phyloP scores from a whole-genome alignment of 1,140 invertebrate species.

The Drosophila nannoptera region DNA sequence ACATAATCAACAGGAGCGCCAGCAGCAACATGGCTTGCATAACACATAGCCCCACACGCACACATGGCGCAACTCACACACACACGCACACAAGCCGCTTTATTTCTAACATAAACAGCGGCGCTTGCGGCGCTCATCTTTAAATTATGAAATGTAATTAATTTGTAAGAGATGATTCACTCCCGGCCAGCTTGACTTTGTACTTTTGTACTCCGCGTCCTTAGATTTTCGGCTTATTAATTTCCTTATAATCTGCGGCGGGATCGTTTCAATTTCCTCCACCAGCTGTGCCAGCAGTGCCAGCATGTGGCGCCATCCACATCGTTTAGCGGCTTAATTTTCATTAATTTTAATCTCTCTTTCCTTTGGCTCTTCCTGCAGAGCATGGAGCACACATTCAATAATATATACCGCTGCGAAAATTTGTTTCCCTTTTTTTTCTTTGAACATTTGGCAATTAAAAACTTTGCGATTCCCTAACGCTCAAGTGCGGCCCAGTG shows the following conservation, averaged over 20 bases:
- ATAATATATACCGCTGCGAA: background rate
- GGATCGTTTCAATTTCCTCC: too few relatives aligned
- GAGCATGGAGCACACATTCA: background rate
- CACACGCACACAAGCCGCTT: conserved; percentile 3
- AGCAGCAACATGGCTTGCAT: conserved; percentile 26
- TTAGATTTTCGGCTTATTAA: conserved; percentile 46
- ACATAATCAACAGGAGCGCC: conserved; percentile 50
- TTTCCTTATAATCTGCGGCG: conserved; percentile 46
- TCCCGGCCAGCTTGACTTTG: conserved; percentile 56
- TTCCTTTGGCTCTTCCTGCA: conserved; percentile 24
- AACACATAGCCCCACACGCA: conserved; percentile 18
- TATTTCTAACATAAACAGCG: conserved; percentile 1
- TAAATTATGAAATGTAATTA: conserved; percentile 72
- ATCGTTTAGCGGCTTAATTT: conserved; percentile 55
- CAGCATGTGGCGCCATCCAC: conserved; percentile 11
- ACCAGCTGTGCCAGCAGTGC: conserved; percentile 20
- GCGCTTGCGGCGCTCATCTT: conserved; percentile 27
- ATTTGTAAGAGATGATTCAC: conserved; percentile 63
- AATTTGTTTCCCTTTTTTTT: too few relatives aligned
- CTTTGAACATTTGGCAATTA: too few relatives aligned
- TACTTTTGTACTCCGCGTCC: conserved; percentile 30
- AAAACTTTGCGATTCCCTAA: too few relatives aligned
- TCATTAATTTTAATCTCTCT: conserved; percentile 68
- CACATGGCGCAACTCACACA: conserved; percentile 1
- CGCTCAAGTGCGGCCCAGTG: too few relatives aligned